Conservation (phyloP, 2,113 vertebrate species). For the Aythya baeri region DNA sequence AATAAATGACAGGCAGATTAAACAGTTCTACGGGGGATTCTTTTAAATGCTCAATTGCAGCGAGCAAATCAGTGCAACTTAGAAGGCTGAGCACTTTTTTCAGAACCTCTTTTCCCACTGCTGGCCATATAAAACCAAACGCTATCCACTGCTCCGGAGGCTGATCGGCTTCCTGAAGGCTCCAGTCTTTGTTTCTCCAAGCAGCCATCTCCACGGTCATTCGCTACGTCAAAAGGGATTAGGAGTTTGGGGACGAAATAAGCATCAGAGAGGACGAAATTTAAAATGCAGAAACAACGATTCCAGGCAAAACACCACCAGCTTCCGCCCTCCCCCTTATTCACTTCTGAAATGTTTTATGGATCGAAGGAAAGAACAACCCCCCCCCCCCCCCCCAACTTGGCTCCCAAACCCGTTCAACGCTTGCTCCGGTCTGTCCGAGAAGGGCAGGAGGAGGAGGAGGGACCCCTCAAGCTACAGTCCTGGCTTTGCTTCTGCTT, state of each 20-base stretch:
- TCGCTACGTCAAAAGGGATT: constrained; percentile 16
- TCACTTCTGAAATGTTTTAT: not conserved
- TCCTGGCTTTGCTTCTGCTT: not conserved
- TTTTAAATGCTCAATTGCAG: not conserved
- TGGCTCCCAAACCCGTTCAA: not conserved
- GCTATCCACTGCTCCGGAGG: not conserved
- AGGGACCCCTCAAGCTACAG: not conserved
- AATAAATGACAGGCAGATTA: not conserved
- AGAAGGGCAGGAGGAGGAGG: not conserved
- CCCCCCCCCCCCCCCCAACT: accelerated
- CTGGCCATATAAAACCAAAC: not conserved
- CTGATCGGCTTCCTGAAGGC: not conserved
- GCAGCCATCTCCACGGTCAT: not conserved
- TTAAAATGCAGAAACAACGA: not conserved
- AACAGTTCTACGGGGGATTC: not conserved
- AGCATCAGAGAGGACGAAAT: not conserved
- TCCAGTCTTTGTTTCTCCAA: not conserved
- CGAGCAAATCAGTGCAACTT: not conserved
- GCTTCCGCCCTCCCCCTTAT: no score
- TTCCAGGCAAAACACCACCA: not conserved
- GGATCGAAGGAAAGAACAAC: not conserved
- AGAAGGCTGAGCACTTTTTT: not conserved
- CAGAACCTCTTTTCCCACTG: not conserved
- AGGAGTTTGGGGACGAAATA: not conserved
- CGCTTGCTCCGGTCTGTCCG: not conserved